A percentile compares a stretch with the other conserved stretches of the same genome.
Evolutionary conservation across 2,113 vertebrate genomes (phyloP).

Genomic region (Nyctibius bracteatus): DNA sequence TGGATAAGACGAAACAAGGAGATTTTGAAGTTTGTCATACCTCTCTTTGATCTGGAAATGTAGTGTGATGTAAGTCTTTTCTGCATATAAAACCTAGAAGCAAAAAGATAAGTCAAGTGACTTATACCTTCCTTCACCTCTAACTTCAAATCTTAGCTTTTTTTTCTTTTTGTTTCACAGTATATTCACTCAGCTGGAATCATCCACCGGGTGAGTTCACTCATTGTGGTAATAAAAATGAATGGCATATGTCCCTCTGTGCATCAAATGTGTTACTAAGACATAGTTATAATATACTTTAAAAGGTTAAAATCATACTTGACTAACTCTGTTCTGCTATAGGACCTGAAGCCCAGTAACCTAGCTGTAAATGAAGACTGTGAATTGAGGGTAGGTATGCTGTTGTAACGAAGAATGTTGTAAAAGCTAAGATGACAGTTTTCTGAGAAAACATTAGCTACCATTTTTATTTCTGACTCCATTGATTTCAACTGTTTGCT

Average conservation of each 20-base stretch:
- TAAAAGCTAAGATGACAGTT: neutral
- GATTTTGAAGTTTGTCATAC: neutral
- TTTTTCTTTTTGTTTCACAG: conserved; percentile 67
- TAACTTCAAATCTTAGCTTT: neutral
- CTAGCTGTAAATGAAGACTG: conserved; percentile 97
- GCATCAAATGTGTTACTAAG: neutral
- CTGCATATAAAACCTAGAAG: neutral
- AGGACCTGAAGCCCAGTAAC: conserved; percentile 98
- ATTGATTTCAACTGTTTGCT: neutral
- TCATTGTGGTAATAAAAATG: neutral
- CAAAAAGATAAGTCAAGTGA: neutral
- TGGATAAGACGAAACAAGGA: neutral
- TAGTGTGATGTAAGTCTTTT: neutral
- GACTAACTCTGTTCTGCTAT: neutral
- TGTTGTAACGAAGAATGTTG: neutral
- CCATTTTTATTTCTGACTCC: neutral
- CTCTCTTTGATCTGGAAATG: neutral
- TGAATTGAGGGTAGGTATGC: conserved; percentile 86
- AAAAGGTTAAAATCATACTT: neutral
- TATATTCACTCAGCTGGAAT: conserved; percentile 98
- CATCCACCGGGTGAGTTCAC: conserved; percentile 91
- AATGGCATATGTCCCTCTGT: neutral
- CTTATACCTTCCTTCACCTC: neutral
- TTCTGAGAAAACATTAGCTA: neutral
- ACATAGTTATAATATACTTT: neutral